Evolutionary conservation across 1,140 invertebrate species (phyloP).

Genomic region (Listronotus oregonensis): DNA sequence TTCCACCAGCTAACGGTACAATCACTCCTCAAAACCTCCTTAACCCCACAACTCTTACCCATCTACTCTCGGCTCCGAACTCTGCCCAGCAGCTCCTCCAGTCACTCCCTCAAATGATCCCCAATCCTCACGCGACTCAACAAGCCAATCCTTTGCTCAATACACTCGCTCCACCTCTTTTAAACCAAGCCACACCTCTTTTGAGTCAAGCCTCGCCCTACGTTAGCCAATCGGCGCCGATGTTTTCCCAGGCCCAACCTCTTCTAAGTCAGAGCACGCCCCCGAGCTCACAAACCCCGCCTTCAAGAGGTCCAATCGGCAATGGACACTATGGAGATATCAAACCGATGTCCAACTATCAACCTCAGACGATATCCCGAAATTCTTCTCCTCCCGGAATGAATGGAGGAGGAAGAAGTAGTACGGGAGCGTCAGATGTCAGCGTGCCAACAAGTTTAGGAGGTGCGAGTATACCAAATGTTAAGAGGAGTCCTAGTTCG

Average conservation of each 20-base stretch:
- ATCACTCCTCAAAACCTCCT: constrained; percentile 58
- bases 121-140: constrained; percentile 49
- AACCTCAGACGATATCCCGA: constrained; percentile 34
- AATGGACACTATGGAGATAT: constrained; percentile 51
- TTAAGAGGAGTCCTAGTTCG: constrained; percentile 58
- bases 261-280: constrained; percentile 20
- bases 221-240: constrained; percentile 36
- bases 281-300: constrained; percentile 17
- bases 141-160: constrained; percentile 53
- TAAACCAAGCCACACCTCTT: constrained; percentile 59
- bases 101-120: constrained; percentile 66
- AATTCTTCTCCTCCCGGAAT: constrained; percentile 54
- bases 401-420: constrained; percentile 63
- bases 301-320: constrained; percentile 17
- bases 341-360: constrained; percentile 37
- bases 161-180: constrained; percentile 56
- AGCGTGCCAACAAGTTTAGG: constrained; percentile 77
- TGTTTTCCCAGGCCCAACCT: constrained; percentile 30
- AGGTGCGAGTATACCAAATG: constrained; percentile 57
- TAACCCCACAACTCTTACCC: constrained; percentile 68
- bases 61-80: constrained; percentile 68
- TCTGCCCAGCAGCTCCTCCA: constrained; percentile 68
- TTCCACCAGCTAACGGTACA: constrained; percentile 58
- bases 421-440: constrained; percentile 71
- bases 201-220: constrained; percentile 53